These are phyloP conservation scores for Paratilapia polleni DNA, from an alignment of 2,113 vertebrate genomes.

Conservation along the genomic window DNA sequence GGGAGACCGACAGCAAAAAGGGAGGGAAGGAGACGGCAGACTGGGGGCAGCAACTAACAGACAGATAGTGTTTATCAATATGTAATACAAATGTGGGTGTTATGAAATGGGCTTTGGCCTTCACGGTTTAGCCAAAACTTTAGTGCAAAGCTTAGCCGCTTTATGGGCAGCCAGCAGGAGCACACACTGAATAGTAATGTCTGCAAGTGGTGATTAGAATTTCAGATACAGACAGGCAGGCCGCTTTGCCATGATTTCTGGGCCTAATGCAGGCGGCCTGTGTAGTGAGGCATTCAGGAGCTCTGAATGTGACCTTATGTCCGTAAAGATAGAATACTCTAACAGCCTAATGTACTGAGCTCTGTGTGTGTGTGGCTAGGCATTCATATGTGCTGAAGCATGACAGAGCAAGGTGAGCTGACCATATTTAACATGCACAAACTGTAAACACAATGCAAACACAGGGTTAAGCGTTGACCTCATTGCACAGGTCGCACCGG, in stretches of 20 bases:
- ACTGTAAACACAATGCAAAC: conserved; percentile 28
- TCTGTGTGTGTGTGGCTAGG: not conserved
- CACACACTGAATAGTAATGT: conserved; percentile 65
- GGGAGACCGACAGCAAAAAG: not conserved
- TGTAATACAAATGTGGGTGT: conserved; percentile 62
- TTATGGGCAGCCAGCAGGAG: conserved; percentile 42
- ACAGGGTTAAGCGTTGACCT: conserved; percentile 13
- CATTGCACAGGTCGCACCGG: not conserved
- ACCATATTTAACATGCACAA: conserved; percentile 28
- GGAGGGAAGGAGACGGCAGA: conserved; percentile 8
- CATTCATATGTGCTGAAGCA: conserved; percentile 16
- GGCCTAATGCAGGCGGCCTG: conserved; percentile 65
- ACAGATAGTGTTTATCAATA: conserved; percentile 69
- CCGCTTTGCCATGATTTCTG: conserved; percentile 39
- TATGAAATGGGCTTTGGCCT: conserved; percentile 57
- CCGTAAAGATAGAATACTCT: conserved; percentile 47
- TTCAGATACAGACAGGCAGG: conserved; percentile 63
- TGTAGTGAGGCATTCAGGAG: conserved; percentile 57
- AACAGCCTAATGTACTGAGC: conserved; percentile 34
- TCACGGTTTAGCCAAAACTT: conserved; percentile 69
- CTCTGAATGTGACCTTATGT: conserved; percentile 72
- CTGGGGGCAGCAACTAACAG: conserved; percentile 36
- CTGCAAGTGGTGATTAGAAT: conserved; percentile 73
- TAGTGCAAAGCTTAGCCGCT: conserved; percentile 51
- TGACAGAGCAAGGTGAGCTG: conserved; percentile 34